Base-by-base conservation (phyloP, 2,797 vertebrate species). In the Hippoglossus hippoglossus region DNA sequence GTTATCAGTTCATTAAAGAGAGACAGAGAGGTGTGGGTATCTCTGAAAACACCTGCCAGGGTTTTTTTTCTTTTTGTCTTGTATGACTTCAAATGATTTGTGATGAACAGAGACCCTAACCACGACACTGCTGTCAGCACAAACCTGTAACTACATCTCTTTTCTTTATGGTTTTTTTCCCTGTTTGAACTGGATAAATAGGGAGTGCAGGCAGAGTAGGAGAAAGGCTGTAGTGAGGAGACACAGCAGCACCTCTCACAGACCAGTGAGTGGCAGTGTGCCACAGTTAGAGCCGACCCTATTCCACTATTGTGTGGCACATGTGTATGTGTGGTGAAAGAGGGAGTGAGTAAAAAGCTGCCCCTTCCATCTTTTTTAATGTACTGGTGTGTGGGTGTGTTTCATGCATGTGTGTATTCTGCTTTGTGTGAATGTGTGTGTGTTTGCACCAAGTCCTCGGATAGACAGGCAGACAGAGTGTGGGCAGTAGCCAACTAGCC, bases 191-290 rank as follows among this genome's bases (percentile, higher is more conserved):
- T 18, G 4, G 9, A 44, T 51, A 25, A 59, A 11, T 49, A 51
- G 6, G 34, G 21, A 63, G 1, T 46, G 21, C 21, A 21, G 47
- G 25, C 31, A 1, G 6, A 21, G 26, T 31, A 8, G 51, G 36
- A 63, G 65, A 73, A 36, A 51, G 36, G 1, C 74, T 36, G 31
- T 28, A 54, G 26, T 31, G 53, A 55, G 73, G 25, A 67, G 36
- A 50, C 36, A 50, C 52, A 80, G 91, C 90, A 92, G 90, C 91
- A 83, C 82, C 89, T 67, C 88, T 73, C 59, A 57, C 54, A 91
- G 79, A 79, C 91, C 92, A 93, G 92, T 73, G 87, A 86, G 92
- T 92, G 92, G 91, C 92, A 93, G 91, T 93, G 89, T 92, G 86
- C 83, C 87, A 91, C 92, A 89, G 87, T 85, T 19, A 71, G 84